phyloP scores from a whole-genome alignment of 2,797 vertebrate genomes.

The Pseudochirops cupreus region DNA sequence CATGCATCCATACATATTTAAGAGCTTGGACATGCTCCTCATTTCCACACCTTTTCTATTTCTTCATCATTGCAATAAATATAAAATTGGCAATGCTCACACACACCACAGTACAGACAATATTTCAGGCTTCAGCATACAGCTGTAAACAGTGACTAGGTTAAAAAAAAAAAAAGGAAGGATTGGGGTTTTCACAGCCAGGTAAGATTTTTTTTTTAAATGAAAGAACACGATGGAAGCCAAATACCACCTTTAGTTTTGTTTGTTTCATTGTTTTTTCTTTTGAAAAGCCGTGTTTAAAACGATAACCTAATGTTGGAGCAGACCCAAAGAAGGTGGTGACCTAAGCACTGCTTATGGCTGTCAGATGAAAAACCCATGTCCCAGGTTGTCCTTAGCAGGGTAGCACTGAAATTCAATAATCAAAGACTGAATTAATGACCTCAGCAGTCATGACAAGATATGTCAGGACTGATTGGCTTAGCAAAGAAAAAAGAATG shows the following conservation, averaged over 20 bases:
- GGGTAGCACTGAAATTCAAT: constrained; percentile 7
- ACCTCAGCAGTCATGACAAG: not conserved
- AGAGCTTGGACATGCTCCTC: constrained; percentile 60
- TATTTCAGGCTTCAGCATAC: constrained; percentile 60
- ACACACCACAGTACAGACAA: constrained; percentile 76
- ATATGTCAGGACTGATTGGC: not conserved
- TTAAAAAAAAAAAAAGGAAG: constrained; percentile 15
- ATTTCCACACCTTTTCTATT: constrained; percentile 68
- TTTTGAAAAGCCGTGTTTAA: constrained; percentile 49
- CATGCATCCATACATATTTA: constrained; percentile 50
- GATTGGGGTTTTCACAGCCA: not conserved
- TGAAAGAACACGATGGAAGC: not conserved
- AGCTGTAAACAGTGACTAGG: constrained; percentile 64
- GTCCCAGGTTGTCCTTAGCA: not conserved
- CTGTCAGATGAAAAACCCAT: not conserved
- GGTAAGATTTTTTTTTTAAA: not conserved
- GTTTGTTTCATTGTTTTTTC: constrained; percentile 43
- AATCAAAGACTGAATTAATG: not conserved
- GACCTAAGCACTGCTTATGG: not conserved
- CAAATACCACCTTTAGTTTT: not conserved
- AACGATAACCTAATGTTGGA: constrained; percentile 6
- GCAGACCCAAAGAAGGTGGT: not conserved
- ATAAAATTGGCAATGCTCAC: constrained; percentile 71
- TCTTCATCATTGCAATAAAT: constrained; percentile 78
- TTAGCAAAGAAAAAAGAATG: not conserved